These are phyloP conservation scores for Girardinichthys multiradiatus DNA, from an alignment of 2,113 vertebrate genomes.

Conservation along the genomic window DNA sequence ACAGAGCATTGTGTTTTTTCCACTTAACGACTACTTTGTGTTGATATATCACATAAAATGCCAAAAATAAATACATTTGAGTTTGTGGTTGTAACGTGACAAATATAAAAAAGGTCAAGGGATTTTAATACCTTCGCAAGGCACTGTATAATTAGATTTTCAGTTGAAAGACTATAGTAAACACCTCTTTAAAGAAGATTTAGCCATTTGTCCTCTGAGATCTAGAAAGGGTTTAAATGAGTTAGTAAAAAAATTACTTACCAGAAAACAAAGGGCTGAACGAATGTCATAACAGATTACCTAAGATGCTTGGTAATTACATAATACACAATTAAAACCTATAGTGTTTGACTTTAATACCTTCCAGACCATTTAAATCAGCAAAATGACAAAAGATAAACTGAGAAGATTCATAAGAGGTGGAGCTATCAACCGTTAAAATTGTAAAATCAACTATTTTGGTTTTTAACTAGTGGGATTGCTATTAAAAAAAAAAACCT, in stretches of 20 bases:
- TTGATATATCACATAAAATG: background rate
- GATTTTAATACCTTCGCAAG: background rate
- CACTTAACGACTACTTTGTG: no score
- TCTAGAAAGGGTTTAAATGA: background rate
- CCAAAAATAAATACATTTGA: background rate
- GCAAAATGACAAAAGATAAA: no score
- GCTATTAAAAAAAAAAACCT: conserved; percentile 15
- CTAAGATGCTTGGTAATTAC: background rate
- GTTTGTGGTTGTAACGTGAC: background rate
- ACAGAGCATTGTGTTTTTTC: no score
- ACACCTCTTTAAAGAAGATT: background rate
- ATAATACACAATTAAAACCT: background rate
- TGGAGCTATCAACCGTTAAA: background rate
- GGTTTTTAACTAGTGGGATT: background rate
- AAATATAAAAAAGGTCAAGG: background rate
- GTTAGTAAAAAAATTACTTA: no score
- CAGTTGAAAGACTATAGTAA: background rate
- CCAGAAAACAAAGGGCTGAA: background rate
- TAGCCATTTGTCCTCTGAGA: background rate
- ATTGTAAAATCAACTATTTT: conserved; percentile 6
- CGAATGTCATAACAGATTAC: background rate
- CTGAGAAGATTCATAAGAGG: background rate
- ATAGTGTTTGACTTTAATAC: background rate
- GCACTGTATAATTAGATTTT: background rate
- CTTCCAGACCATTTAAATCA: background rate